A percentile compares a stretch with the other conserved stretches of the same genome.
phyloP scores from a whole-genome alignment of 1,140 invertebrate species.

The Microplitis mediator region DNA sequence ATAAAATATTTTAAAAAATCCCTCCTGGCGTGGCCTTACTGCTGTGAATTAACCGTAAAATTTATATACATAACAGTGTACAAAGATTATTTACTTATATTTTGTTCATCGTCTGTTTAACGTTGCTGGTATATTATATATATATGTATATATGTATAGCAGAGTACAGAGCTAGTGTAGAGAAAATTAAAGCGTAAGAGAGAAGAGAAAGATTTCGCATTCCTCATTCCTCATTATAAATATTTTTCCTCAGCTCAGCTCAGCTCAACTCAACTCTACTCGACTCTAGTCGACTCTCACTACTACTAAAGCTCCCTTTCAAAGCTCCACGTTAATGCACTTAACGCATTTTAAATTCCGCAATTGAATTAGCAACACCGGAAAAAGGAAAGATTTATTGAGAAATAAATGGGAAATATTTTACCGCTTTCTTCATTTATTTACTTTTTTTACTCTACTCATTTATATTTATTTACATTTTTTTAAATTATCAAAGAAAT shows the following conservation, averaged over 20 bases:
- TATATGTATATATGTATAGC: no score
- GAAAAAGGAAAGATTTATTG: not conserved
- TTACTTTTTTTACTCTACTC: not conserved
- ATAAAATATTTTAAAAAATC: no score
- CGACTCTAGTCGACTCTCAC: no score
- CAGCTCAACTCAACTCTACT: not conserved
- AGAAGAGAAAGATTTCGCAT: not conserved
- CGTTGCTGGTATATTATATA: not conserved
- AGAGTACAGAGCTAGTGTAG: not conserved
- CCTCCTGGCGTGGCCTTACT: not conserved
- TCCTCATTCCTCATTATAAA: not conserved
- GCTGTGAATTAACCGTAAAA: slow-evolving; percentile 19
- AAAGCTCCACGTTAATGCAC: slow-evolving; percentile 9
- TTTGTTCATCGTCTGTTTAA: not conserved
- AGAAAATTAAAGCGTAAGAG: no score
- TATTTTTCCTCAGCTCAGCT: not conserved
- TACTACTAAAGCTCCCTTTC: not conserved
- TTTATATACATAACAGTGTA: slow-evolving; percentile 7
- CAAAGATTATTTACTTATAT: slow-evolving; percentile 19
- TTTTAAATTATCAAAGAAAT: not conserved
- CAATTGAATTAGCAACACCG: not conserved
- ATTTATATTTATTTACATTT: not conserved
- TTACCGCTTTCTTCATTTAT: not conserved
- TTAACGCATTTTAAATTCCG: not conserved
- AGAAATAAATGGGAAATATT: not conserved